Conservation (phyloP, 2,888 invertebrate genomes). For the Monochamus alternatus region DNA sequence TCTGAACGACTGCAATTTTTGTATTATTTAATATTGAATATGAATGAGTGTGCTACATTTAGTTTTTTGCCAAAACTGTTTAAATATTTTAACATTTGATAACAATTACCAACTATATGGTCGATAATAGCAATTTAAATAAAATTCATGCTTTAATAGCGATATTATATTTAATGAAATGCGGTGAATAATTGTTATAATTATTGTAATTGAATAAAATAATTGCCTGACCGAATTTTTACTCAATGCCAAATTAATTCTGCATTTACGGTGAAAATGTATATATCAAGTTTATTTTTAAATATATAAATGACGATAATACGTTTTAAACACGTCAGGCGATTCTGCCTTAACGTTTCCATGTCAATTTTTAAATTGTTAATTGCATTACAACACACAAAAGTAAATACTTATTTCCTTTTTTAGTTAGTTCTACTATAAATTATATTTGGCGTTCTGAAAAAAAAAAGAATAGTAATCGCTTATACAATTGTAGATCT, state of each 20-base stretch:
- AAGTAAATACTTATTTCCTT: too few species aligned
- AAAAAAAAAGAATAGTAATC: too few species aligned
- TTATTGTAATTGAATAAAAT: conserved; percentile 7
- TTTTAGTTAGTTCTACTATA: too few species aligned
- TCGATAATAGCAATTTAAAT: background rate
- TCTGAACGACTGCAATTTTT: too few species aligned
- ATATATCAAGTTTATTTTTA: conserved; percentile 6
- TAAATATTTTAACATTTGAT: too few species aligned
- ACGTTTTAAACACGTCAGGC: background rate
- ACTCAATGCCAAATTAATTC: background rate
- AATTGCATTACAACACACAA: background rate
- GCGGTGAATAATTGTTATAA: conserved; percentile 5
- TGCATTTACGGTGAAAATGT: background rate
- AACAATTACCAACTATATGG: too few species aligned
- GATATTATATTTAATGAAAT: background rate
- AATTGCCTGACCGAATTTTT: background rate
- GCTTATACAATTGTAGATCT: too few species aligned
- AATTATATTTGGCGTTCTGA: too few species aligned
- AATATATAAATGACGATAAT: conserved; percentile 1
- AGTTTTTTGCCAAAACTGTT: too few species aligned
- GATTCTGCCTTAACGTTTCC: background rate
- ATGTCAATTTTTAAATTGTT: background rate
- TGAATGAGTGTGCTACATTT: too few species aligned
- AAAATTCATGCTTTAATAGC: background rate
- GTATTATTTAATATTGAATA: too few species aligned